phyloP scores from a whole-genome alignment of 1,140 invertebrate genomes.

The Conus ventricosus region DNA sequence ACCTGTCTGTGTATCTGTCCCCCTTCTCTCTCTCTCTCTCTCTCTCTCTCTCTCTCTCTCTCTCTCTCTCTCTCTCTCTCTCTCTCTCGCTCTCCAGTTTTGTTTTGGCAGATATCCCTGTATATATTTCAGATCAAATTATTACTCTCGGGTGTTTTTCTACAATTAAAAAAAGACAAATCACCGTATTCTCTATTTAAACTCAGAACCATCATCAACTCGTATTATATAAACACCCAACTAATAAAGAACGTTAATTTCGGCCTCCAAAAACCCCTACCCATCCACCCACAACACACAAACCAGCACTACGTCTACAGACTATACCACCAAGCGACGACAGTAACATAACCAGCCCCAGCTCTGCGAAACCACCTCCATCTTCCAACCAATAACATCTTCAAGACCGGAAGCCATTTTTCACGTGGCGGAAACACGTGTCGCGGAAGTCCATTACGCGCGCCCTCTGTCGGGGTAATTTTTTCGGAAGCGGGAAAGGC shows the following conservation, averaged over 20 bases:
- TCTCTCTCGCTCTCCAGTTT: too few relatives aligned
- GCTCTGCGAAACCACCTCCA: background rate
- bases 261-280: too few relatives aligned
- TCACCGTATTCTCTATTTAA: too few relatives aligned
- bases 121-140: too few relatives aligned
- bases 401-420: slow-evolving; percentile 36
- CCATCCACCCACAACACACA: background rate
- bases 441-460: slow-evolving; percentile 41
- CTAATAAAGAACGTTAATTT: background rate
- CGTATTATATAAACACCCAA: background rate
- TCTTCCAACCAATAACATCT: slow-evolving; percentile 36
- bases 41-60: too few relatives aligned
- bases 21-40: too few relatives aligned
- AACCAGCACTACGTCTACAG: too few relatives aligned
- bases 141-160: too few relatives aligned
- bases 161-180: too few relatives aligned
- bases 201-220: background rate
- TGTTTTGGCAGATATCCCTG: too few relatives aligned
- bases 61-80: too few relatives aligned
- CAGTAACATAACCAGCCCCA: background rate
- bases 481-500: slow-evolving; percentile 35
- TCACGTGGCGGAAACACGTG: slow-evolving; percentile 38
- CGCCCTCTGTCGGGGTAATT: slow-evolving; percentile 40
- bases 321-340: background rate
- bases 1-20: too few relatives aligned